Percentiles rank a stretch among this genome's conserved stretches.
These are phyloP conservation scores for Zaprionus bogoriensis DNA, from an alignment of 2,888 invertebrate genomes.

Conservation along the genomic window DNA sequence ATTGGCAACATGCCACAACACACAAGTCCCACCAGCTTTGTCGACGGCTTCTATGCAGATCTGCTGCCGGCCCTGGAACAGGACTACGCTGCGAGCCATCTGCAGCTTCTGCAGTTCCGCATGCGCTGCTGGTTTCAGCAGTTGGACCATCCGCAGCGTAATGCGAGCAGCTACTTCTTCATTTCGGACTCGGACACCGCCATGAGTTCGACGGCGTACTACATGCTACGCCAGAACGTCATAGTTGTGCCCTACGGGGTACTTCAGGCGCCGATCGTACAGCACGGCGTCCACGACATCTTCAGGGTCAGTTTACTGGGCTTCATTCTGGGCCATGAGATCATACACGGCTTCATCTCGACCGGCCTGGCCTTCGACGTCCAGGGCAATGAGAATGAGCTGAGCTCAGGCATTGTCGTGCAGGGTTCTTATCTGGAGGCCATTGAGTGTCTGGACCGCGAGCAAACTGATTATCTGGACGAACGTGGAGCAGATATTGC, in stretches of 20 bases:
- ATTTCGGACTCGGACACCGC: slow-evolving; percentile 22
- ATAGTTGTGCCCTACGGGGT: slow-evolving; percentile 73
- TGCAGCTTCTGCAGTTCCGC: slow-evolving; percentile 54
- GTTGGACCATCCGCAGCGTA: slow-evolving; percentile 2
- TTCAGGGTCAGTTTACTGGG: slow-evolving; percentile 70
- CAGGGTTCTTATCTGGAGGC: slow-evolving; percentile 22
- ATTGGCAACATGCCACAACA: slow-evolving; percentile 71
- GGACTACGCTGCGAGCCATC: slow-evolving; percentile 61
- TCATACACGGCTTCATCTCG: slow-evolving; percentile 72
- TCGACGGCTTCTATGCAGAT: slow-evolving; percentile 49
- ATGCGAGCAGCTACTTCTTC: slow-evolving; percentile 19
- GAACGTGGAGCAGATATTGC: slow-evolving; percentile 77
- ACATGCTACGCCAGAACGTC: slow-evolving; percentile 60
- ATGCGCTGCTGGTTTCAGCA: slow-evolving; percentile 21
- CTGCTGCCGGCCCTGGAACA: slow-evolving; percentile 25
- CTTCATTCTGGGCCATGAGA: slow-evolving; percentile 76
- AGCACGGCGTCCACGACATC: slow-evolving; percentile 50
- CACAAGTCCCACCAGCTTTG: slow-evolving; percentile 27
- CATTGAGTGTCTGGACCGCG: slow-evolving; percentile 40
- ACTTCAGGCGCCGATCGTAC: slow-evolving; percentile 60
- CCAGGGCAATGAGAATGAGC: slow-evolving; percentile 45
- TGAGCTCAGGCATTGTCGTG: slow-evolving; percentile 25
- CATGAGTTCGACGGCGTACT: slow-evolving; percentile 64
- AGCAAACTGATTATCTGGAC: slow-evolving; percentile 52
- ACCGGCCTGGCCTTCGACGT: slow-evolving; percentile 50